Base-by-base conservation (phyloP, 2,888 invertebrate species). In the Drosophila diplacantha region DNA sequence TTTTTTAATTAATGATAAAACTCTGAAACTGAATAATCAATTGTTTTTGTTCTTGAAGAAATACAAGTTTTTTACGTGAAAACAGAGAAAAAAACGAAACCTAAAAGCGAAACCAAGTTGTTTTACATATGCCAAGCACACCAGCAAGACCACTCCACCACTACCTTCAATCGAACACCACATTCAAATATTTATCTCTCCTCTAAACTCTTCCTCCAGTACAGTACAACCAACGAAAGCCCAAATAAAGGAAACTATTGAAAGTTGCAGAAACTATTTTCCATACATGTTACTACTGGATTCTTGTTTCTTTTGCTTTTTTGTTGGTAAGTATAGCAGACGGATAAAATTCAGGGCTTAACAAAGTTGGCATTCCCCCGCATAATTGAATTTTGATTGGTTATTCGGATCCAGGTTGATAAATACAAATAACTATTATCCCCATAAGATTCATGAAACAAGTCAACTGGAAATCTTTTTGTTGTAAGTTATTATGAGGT, bases 31-130 rank as follows among this genome's bases (percentile, higher is more conserved):
- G 62, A 78, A 73, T 78, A 81, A 79, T 79, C 78, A 71, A 83
- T 69, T 79, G 81, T 79, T 83, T 79, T 79, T 79, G 78, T 83
- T 83, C 79, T 77, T 69, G 73, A 77, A 69, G 69, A 73, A 81
- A 83, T 81, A 81, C 73, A 78, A 69, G 77, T 79, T 83, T 78
- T 78, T 77, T 78, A 84, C 78, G 65, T 65, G 75, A 71, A 76
- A 72, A 66, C 63, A 72, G 67, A 70, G 61, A 62, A 63, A 67
- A 74, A 71, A 68, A 67, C n/a, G n/a, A 74, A 71, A 68, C 60
- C 68, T 41, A 71, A 71, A 63, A 65, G 66, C 50, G 50, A 66
- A 64, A 63, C 41, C 67, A 55, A 31, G 72, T 78, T 78, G 78
- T 78, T 78, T 83, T 83, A 71, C 61, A 80, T 72, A 51, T 47